A percentile compares a stretch with the other conserved stretches of the same genome.
phyloP scores from a whole-genome alignment of 2,888 invertebrate genomes.

The Norana najaformis region DNA sequence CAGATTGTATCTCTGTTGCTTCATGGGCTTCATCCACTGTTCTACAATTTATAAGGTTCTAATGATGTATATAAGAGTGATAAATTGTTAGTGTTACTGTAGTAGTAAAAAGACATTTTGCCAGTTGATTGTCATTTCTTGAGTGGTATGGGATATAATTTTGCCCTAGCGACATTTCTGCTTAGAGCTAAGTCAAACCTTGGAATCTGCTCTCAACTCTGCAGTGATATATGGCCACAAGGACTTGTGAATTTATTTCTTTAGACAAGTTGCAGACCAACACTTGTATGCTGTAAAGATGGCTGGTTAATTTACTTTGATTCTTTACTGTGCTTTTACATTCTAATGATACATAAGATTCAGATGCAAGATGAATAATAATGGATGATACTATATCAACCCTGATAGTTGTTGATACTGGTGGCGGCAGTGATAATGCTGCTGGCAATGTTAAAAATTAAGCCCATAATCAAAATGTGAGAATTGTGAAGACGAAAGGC shows the following conservation, averaged over 20 bases:
- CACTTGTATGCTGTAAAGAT: not conserved
- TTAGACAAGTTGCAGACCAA: not conserved
- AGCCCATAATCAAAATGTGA: no score
- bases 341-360: not conserved
- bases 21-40: not conserved
- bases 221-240: not conserved
- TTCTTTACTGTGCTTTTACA: not conserved
- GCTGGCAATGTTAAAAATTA: not conserved
- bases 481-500: no score
- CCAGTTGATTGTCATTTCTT: not conserved
- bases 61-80: no score
- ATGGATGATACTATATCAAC: not conserved
- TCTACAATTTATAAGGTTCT: no score
- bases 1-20: not conserved
- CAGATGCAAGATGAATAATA: not conserved
- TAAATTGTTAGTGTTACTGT: not conserved
- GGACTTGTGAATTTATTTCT: not conserved
- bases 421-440: not conserved
- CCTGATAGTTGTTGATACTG: not conserved
- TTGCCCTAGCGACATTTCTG: no score
- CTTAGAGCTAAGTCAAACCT: no score
- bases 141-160: not conserved
- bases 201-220: not conserved
- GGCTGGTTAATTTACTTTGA: not conserved
- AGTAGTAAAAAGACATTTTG: not conserved